A percentile compares a stretch with the other conserved stretches of the same genome.
phyloP scores from a whole-genome alignment of 1,140 invertebrate species.

The Protaetia brevitarsis region DNA sequence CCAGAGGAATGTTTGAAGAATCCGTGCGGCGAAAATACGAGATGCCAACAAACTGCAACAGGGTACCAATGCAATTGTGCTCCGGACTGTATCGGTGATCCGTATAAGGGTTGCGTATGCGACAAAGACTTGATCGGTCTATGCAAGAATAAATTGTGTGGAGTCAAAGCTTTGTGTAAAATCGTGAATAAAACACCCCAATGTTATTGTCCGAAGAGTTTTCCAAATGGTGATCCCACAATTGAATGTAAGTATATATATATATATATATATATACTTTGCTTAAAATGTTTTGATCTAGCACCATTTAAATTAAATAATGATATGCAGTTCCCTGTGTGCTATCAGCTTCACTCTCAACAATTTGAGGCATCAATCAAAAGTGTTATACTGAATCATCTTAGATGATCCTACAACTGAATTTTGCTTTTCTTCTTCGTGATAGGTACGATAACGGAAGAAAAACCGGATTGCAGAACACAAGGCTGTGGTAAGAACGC shows the following conservation, averaged over 20 bases:
- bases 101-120: conserved; percentile 74
- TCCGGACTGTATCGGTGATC: conserved; percentile 77
- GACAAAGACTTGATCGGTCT: conserved; percentile 59
- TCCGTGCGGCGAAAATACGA: conserved; percentile 81
- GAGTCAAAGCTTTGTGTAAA: conserved; percentile 77
- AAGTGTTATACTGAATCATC: too few species aligned
- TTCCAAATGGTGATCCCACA: conserved; percentile 79
- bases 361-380: too few species aligned
- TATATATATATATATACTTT: not conserved
- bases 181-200: conserved; percentile 65
- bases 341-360: too few species aligned
- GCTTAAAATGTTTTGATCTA: not conserved
- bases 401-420: not conserved
- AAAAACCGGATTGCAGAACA: conserved; percentile 68
- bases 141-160: conserved; percentile 72
- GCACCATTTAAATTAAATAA: too few species aligned
- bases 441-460: conserved; percentile 17
- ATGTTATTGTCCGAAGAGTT: conserved; percentile 79
- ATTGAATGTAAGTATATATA: conserved; percentile 68
- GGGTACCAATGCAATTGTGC: conserved; percentile 77
- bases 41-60: conserved; percentile 68
- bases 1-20: conserved; percentile 69
- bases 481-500: conserved; percentile 79
- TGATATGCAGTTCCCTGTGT: too few species aligned
- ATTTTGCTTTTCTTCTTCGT: not conserved